phyloP scores from a whole-genome alignment of 2,797 vertebrate genomes.

The Poeciliopsis turneri region DNA sequence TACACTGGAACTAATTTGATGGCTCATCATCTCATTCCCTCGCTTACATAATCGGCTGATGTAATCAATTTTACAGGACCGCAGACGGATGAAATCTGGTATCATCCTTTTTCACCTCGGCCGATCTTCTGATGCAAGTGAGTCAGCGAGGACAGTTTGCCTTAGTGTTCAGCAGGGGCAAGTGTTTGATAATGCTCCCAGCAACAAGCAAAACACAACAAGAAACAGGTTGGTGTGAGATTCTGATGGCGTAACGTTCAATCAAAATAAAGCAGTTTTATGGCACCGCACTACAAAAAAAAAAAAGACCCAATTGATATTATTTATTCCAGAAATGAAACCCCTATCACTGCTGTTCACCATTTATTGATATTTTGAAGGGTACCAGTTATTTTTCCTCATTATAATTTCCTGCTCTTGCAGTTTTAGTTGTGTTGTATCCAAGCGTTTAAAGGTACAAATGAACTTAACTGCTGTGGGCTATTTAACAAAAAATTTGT shows the following conservation, averaged over 20 bases:
- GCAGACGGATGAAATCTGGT: slow-evolving; percentile 53
- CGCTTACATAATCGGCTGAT: slow-evolving; percentile 48
- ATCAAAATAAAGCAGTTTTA: neutral
- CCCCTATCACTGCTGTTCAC: neutral
- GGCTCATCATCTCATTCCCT: slow-evolving; percentile 40
- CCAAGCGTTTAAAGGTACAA: neutral
- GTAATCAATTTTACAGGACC: slow-evolving; percentile 54
- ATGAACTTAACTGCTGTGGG: neutral
- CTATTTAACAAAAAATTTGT: neutral
- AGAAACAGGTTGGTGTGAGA: neutral
- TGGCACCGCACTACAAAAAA: neutral
- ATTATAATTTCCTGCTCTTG: neutral
- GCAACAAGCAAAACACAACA: slow-evolving; percentile 2
- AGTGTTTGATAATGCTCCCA: slow-evolving; percentile 16
- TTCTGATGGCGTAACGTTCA: neutral
- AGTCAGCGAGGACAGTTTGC: slow-evolving; percentile 22
- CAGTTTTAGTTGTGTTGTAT: neutral
- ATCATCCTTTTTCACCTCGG: slow-evolving; percentile 36
- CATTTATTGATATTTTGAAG: neutral
- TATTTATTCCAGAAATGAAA: neutral
- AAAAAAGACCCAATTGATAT: neutral
- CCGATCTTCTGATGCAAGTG: slow-evolving; percentile 45
- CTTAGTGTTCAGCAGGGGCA: slow-evolving; percentile 11
- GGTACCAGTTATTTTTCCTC: neutral
- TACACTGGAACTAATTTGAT: slow-evolving; percentile 40